Evolutionary conservation across 2,888 invertebrate genomes (phyloP).

Genomic region (Dynastes grantii): DNA sequence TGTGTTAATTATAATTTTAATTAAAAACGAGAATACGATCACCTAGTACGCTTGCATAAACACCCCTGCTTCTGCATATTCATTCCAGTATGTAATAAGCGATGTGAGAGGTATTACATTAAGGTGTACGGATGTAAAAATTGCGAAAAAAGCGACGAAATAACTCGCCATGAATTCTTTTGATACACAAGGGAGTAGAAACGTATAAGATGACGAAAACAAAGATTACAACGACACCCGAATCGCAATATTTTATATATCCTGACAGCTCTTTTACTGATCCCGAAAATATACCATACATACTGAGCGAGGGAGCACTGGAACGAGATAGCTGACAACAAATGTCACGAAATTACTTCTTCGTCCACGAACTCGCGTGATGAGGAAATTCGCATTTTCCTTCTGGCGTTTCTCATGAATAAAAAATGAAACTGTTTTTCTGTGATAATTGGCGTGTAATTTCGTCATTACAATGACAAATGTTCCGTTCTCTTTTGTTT

Average conservation of each 20-base stretch:
- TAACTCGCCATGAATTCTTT: background rate
- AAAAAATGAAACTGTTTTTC: constrained; percentile 3
- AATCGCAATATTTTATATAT: background rate
- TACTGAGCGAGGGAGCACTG: background rate
- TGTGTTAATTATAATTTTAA: constrained; percentile 5
- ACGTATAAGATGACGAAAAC: background rate
- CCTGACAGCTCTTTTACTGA: background rate
- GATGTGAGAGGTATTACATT: background rate
- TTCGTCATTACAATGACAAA: constrained; percentile 2
- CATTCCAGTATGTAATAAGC: background rate
- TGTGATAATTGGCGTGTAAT: constrained; percentile 19
- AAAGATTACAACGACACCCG: background rate
- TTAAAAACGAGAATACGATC: background rate
- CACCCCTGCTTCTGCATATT: background rate
- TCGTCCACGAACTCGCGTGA: background rate
- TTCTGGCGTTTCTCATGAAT: background rate
- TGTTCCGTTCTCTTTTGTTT: background rate
- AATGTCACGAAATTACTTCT: constrained; percentile 14
- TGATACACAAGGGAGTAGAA: background rate
- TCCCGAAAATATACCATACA: background rate
- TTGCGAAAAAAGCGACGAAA: background rate
- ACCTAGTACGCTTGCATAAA: background rate
- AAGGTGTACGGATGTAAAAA: background rate
- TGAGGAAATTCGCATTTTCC: background rate
- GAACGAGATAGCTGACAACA: background rate